A percentile compares a stretch with the other conserved stretches of the same genome.
phyloP scores from a whole-genome alignment of 2,888 invertebrate species.

The Liodrosophila aerea region DNA sequence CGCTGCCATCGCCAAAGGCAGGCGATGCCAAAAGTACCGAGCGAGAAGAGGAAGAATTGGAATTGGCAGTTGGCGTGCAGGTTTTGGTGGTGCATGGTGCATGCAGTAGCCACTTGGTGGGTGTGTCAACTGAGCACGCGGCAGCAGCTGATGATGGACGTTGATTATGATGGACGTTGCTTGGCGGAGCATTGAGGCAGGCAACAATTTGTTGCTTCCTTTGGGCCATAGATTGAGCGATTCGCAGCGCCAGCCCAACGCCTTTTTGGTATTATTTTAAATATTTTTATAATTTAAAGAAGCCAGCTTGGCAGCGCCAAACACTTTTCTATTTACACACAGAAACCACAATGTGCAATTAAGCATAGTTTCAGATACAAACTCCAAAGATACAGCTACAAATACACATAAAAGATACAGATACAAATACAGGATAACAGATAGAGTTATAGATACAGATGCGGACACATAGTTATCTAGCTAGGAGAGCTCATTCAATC shows the following conservation, averaged over 20 bases:
- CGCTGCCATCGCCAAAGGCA: slow-evolving; percentile 68
- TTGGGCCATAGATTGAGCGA: slow-evolving; percentile 68
- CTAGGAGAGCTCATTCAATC: slow-evolving; percentile 62
- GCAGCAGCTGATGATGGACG: slow-evolving; percentile 72
- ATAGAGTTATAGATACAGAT: slow-evolving; percentile 52
- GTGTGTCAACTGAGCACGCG: slow-evolving; percentile 73
- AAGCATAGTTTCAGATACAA: slow-evolving; percentile 27
- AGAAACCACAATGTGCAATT: slow-evolving; percentile 48
- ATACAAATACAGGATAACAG: slow-evolving; percentile 39
- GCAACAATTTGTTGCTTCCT: slow-evolving; percentile 61
- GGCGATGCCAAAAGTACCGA: slow-evolving; percentile 49
- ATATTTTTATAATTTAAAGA: slow-evolving; percentile 69
- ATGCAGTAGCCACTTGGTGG: slow-evolving; percentile 72
- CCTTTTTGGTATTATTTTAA: slow-evolving; percentile 75
- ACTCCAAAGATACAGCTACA: slow-evolving; percentile 29
- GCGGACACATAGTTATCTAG: too few relatives aligned
- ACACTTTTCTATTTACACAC: slow-evolving; percentile 44
- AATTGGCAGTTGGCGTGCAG: slow-evolving; percentile 66
- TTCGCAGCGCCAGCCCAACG: slow-evolving; percentile 69
- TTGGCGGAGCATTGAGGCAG: slow-evolving; percentile 24
- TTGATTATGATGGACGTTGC: slow-evolving; percentile 74
- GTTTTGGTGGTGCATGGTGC: slow-evolving; percentile 17
- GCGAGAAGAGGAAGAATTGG: slow-evolving; percentile 4
- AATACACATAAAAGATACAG: slow-evolving; percentile 17
- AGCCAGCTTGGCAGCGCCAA: slow-evolving; percentile 9